A percentile compares a stretch with the other conserved stretches of the same genome.
phyloP scores from a whole-genome alignment of 2,797 vertebrate genomes.

The Myotis vivesi region DNA sequence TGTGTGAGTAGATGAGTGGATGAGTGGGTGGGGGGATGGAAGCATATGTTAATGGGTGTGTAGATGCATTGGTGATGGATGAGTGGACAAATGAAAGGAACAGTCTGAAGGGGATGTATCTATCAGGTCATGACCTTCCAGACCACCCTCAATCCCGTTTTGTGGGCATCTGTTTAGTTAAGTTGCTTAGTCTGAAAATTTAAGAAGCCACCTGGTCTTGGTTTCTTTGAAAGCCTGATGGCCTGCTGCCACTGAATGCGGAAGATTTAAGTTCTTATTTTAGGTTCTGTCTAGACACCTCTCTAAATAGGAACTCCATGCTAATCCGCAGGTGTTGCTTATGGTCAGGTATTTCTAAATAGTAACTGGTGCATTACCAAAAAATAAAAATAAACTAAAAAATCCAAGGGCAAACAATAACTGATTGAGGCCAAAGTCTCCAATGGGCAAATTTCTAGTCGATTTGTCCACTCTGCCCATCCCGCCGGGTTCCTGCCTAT shows the following conservation, averaged over 20 bases:
- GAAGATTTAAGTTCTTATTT: slow-evolving; percentile 65
- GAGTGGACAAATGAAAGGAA: neutral
- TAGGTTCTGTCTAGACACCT: slow-evolving; percentile 67
- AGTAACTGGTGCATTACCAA: neutral
- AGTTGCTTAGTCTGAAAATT: slow-evolving; percentile 12
- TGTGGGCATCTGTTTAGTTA: neutral
- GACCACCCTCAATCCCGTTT: neutral
- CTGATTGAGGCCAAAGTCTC: slow-evolving; percentile 1
- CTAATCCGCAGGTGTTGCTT: slow-evolving; percentile 73
- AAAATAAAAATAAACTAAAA: neutral
- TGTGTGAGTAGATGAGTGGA: neutral
- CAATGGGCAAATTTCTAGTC: neutral
- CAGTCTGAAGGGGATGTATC: neutral
- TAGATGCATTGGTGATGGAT: neutral
- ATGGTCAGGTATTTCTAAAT: slow-evolving; percentile 65
- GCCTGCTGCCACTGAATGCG: neutral
- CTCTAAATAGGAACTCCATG: slow-evolving; percentile 69
- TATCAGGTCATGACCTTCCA: neutral
- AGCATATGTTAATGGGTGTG: too few species aligned
- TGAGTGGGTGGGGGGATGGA: too few species aligned
- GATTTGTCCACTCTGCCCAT: neutral
- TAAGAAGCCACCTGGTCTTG: slow-evolving; percentile 13
- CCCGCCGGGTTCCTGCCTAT: slow-evolving; percentile 28
- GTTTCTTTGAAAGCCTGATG: neutral
- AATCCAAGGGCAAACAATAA: slow-evolving; percentile 39